Evolutionary conservation across 2,888 invertebrate genomes (phyloP).

Genomic region (Onthophagus sagittarius): DNA sequence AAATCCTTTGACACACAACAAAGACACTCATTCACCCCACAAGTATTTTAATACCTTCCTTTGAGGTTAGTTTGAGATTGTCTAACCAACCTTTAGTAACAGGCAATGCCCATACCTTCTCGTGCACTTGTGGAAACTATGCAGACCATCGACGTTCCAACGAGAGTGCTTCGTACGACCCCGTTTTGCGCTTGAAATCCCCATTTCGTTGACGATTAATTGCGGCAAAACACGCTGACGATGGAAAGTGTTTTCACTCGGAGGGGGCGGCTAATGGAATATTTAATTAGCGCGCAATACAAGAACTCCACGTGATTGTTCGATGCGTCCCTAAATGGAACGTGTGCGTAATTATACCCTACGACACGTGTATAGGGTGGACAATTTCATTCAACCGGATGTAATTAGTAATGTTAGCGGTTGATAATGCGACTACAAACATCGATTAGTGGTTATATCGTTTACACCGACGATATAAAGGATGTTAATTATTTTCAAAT

Average conservation of each 20-base stretch:
- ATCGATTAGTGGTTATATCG: not conserved
- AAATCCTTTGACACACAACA: not conserved
- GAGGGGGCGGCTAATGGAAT: not conserved
- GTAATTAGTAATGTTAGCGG: not conserved
- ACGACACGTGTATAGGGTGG: not conserved
- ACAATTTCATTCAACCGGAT: not conserved
- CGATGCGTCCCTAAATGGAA: not conserved
- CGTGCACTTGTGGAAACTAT: not conserved
- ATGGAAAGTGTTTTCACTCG: not conserved
- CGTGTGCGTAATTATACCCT: not conserved
- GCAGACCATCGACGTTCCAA: not conserved
- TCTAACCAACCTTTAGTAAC: not conserved
- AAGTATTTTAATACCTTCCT: not conserved
- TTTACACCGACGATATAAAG: not conserved
- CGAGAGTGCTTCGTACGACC: not conserved
- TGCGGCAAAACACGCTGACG: not conserved
- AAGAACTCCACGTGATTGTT: not conserved
- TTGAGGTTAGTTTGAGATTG: not conserved
- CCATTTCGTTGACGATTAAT: not conserved
- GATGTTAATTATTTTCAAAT: too few species aligned
- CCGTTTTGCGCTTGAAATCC: not conserved
- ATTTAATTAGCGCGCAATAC: not conserved
- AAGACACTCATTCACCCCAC: not conserved
- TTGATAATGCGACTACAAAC: not conserved
- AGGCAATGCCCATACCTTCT: not conserved